Base-by-base conservation (phyloP, 2,797 vertebrate genomes). In the Remorina albescens region DNA sequence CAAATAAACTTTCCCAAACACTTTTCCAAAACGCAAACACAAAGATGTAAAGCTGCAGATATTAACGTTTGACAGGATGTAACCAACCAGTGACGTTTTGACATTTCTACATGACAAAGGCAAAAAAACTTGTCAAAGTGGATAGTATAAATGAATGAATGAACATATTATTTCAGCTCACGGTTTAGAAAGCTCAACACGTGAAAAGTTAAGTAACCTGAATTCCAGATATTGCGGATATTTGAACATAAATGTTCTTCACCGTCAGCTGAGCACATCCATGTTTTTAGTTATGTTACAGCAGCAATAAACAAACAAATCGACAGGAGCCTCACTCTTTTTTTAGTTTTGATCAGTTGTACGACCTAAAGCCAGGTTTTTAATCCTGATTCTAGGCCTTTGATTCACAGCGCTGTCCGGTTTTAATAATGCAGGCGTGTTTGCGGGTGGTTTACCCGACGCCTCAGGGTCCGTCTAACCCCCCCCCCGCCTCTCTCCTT, bases 341-440 rank as follows among this genome's bases (percentile, higher is more conserved):
- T 72, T 30, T 28, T 21, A 53, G 61, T 88, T 88, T 69, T 85
- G 84, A 91, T 93, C 78, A 57, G 53, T 64, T 18, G 53, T 73
- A 75, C 25, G 12, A 91, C 92, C 92, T 78, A 1, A 74, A 91
- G 91, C 85, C 87, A 69, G 78, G 42, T 86, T 87, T 82, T 85
- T 86, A 79, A 83, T 81, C 49, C 87, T 67, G 76, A 88, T 70
- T 82, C 81, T 72, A 42, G 84, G 72, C 82, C 85, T 91, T 91
- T 90, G 91, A 92, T 93, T 88, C 81, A 0, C 79, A 8, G 51
- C 49, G 73, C 91, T 91, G 90, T 89, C 90, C 88, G 32, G 47
- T 81, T 87, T 93, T 88, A 94, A 94, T 93, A 91, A 93, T 93
- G 90, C 86, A 90, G 82, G 65, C 84, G 23, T 86, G 86, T 88